Percentiles rank a stretch among this genome's conserved stretches.
Conservation (phyloP, 2,797 vertebrate genomes). For the Gymnothorax javanicus region DNA sequence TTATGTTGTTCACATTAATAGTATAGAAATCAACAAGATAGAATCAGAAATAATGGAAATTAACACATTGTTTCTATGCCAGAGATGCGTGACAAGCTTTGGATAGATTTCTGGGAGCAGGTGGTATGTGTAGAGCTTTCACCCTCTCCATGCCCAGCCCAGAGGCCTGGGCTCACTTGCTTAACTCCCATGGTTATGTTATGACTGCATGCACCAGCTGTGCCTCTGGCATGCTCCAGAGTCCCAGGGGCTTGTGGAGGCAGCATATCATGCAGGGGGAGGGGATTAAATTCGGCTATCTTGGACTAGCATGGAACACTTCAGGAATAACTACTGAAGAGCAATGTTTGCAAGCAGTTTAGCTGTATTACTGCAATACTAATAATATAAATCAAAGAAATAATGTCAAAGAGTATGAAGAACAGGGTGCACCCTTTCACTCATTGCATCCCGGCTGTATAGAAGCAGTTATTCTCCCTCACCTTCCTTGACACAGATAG, state of each 20-base stretch:
- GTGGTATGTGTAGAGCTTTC: too few relatives aligned
- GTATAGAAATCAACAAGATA: too few relatives aligned
- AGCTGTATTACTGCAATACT: conserved; percentile 53
- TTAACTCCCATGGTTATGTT: conserved; percentile 47
- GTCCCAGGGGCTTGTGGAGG: conserved; percentile 18
- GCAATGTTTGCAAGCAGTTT: conserved; percentile 39
- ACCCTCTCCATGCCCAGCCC: background rate
- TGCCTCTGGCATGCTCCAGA: conserved; percentile 28
- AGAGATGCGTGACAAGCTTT: too few relatives aligned
- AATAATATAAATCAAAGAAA: conserved; percentile 56
- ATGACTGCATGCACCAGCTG: conserved; percentile 65
- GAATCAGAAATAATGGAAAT: too few relatives aligned
- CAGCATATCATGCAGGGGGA: conserved; percentile 16
- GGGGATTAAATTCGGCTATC: conserved; percentile 52
- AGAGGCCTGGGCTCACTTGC: background rate
- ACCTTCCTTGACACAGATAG: background rate
- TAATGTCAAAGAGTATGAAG: conserved; percentile 47
- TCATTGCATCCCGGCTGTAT: background rate
- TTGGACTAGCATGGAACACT: background rate
- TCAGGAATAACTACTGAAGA: background rate
- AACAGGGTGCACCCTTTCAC: background rate
- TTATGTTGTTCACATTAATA: too few relatives aligned
- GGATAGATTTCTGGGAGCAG: too few relatives aligned
- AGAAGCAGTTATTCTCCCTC: background rate
- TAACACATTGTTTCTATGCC: too few relatives aligned